Conservation (phyloP, 35 echinoderm and acorn worm species). For the Apostichopus californicus region DNA sequence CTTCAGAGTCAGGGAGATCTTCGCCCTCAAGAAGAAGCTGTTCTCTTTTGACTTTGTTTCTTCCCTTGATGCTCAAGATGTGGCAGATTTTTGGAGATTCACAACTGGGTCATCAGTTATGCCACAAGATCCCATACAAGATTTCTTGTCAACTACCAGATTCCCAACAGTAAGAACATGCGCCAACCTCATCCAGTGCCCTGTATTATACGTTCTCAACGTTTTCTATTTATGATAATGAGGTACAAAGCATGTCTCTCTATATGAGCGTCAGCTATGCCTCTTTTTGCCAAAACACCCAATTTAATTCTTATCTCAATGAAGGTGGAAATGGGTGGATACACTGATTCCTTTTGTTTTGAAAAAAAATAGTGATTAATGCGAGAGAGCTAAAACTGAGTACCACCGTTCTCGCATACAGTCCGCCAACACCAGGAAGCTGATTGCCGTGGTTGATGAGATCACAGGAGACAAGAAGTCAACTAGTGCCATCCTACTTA, state of each 20-base stretch:
- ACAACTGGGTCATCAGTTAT: neutral
- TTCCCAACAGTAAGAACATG: neutral
- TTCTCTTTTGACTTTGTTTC: too few relatives aligned
- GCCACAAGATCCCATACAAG: neutral
- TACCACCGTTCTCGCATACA: too few relatives aligned
- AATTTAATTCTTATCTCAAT: too few relatives aligned
- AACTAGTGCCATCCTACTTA: neutral
- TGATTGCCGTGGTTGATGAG: neutral
- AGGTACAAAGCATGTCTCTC: too few relatives aligned
- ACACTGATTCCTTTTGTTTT: too few relatives aligned
- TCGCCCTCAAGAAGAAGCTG: neutral
- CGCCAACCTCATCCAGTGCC: neutral
- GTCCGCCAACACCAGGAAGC: too few relatives aligned
- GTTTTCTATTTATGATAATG: too few relatives aligned
- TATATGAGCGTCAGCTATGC: too few relatives aligned
- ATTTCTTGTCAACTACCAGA: neutral
- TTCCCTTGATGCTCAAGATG: slow-evolving; percentile 30
- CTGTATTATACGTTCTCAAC: neutral
- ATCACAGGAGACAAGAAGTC: neutral
- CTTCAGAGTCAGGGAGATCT: neutral
- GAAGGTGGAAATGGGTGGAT: too few relatives aligned
- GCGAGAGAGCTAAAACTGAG: neutral
- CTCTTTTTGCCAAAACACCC: too few relatives aligned
- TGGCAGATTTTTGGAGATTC: neutral
- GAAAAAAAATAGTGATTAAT: neutral